These are phyloP conservation scores for Aphelocoma californica DNA, from an alignment of 2,797 vertebrate species.

Conservation along the genomic window DNA sequence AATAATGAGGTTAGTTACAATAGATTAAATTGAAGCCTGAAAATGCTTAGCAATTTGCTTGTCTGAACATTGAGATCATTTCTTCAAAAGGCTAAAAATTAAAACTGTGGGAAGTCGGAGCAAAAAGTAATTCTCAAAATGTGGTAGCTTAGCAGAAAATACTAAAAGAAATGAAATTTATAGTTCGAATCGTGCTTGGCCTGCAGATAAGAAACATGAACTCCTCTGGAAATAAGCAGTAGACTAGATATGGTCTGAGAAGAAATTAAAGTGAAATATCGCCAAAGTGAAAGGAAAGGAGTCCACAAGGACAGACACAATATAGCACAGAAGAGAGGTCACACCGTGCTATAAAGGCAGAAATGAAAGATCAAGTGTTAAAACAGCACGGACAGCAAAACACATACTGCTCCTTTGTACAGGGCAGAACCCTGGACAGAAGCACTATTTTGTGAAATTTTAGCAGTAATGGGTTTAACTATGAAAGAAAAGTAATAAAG, in stretches of 20 bases:
- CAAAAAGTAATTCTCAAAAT: neutral
- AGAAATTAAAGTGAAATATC: slow-evolving; percentile 11
- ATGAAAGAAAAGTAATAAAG: neutral
- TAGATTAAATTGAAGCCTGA: neutral
- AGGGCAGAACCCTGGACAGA: neutral
- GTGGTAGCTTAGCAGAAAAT: neutral
- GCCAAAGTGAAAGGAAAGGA: neutral
- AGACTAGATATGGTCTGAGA: neutral
- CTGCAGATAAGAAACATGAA: slow-evolving; percentile 3
- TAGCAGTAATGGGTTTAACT: neutral
- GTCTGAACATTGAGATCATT: neutral
- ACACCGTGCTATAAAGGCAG: neutral
- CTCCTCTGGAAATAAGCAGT: neutral
- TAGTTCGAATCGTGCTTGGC: neutral
- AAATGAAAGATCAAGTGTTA: neutral
- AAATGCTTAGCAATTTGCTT: neutral
- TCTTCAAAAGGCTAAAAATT: neutral
- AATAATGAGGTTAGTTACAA: neutral
- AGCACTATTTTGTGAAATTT: neutral
- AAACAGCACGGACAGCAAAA: neutral
- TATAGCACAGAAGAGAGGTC: neutral
- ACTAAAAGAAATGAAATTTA: neutral
- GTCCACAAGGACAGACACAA: neutral
- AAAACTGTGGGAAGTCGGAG: neutral
- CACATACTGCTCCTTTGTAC: neutral